Evolutionary conservation across 1,140 invertebrate species (phyloP), one percentile per base, ranked within the genome.

Genomic region (Caenorhabditis brenneri): DNA sequence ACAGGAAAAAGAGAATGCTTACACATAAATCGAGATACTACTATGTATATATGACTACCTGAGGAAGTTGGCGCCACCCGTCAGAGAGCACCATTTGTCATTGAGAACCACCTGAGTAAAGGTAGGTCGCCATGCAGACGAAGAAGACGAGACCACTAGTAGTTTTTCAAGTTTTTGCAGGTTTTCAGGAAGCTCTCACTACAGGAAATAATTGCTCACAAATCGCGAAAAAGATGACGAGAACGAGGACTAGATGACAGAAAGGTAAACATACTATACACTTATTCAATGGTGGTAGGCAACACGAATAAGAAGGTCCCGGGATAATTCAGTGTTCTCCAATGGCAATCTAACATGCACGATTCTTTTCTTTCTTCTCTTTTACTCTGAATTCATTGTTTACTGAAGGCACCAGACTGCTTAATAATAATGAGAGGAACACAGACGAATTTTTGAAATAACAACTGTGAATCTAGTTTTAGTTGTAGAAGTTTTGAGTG

Each of bases 101-200:
- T 74, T 42, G 36, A 74, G 65, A 74, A 74, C 65, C 65, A 74
- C 36, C 36, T 74, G 65, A 74, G 39, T 42, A 42, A 42, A 12
- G 53, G n/a, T 27, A 29, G 53, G 53, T 58, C 53, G 49, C 31
- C 4, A 3, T 39, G 6, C 29, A 19, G 31, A n/a, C n/a, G 58
- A 16, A 6, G 12, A 22, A 22, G 29, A 27, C 7, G 7, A 10
- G 36, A 74, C 65, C 6, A 74, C 36, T 74, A 74, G 65, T 74
- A 74, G 65, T 74, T 74, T 74, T 74, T 74, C 65, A 74, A 74
- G 65, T 74, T 74, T 74, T 74, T 74, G 65, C 65, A 74, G 65
- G 65, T 74, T 74, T 74, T 46, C 65, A 74, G 65, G 65, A 74
- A 74, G 65, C 36, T 74, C 65, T 74, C 65, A 74, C 65, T n/a